Base-by-base conservation (phyloP, 2,113 vertebrate genomes). In the Puntigrus tetrazona region DNA sequence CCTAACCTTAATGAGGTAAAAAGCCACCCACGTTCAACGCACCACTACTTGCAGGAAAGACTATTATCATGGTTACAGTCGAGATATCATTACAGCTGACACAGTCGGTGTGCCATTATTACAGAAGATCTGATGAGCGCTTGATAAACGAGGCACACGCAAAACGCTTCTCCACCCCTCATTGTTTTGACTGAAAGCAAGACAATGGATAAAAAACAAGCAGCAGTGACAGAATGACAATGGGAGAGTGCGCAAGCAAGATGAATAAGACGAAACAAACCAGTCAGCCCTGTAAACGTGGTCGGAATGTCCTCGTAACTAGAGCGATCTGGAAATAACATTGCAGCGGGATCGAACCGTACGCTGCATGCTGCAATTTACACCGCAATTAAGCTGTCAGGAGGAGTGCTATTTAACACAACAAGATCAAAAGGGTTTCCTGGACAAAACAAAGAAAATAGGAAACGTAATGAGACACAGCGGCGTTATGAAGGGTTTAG, bases 41-140 rank as follows among this genome's bases (percentile, higher is more conserved):
- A 52, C 45, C 70, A 57, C 36, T 74, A 57, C 55, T 63, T 50
- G 41, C 14, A 80, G 9, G 31, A 45, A 27, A 57, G 25, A 72
- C 77, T 31, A 70, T 84, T 8, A 81, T 85, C 78, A 81, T 31
- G 65, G 79, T 20, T 78, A 41, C 78, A 69, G 25, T 63, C 36
- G 67, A 77, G 73, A 69, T 65, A 38, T 59, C 43, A 67, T 78
- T 76, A 67, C 34, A 38, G 50, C 65, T 25, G 43, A 43, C 36
- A 20, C 59, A 52, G 70, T 81, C 20, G 38, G 29, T 14, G 9
- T 81, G 57, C 55, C 78, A 85, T 78, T 52, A 70, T 29, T n/a
- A 29, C 73, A 22, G 45, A 52, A 45, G 36, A 81, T 75, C 61
- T 65, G 72, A 83, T 65, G 29, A 65, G 27, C 3, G 45, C 29